A percentile compares a stretch with the other conserved stretches of the same genome.
phyloP scores from a whole-genome alignment of 2,113 vertebrate genomes.

The Pelecanoides urinatrix region DNA sequence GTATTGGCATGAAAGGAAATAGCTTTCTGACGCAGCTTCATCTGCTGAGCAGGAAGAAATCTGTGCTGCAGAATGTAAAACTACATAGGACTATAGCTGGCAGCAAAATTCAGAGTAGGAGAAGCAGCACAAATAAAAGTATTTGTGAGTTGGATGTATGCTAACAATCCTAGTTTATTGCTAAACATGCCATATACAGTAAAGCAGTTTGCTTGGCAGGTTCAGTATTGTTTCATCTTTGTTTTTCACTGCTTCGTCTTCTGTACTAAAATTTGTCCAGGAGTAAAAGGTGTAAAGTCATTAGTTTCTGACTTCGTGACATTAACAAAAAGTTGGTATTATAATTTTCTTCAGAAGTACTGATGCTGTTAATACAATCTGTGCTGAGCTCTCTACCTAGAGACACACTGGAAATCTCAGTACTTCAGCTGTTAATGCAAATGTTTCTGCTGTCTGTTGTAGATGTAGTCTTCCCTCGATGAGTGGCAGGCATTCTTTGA shows the following conservation, averaged over 20 bases:
- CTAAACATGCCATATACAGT: background rate
- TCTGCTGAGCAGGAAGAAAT: conserved; percentile 69
- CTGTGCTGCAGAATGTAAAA: conserved; percentile 66
- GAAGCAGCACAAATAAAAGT: conserved; percentile 61
- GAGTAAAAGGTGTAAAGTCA: background rate
- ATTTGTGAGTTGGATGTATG: conserved; percentile 48
- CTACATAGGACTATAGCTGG: conserved; percentile 44
- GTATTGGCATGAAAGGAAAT: conserved; percentile 62
- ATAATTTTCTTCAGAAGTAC: background rate
- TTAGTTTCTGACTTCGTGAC: background rate
- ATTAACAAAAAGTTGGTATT: background rate
- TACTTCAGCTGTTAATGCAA: background rate
- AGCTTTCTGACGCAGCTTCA: conserved; percentile 68
- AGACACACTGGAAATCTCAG: background rate
- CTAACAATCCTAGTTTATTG: conserved; percentile 64
- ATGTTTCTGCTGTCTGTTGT: background rate
- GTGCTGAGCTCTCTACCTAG: background rate
- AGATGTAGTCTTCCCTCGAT: background rate
- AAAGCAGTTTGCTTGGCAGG: background rate
- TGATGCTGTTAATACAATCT: background rate
- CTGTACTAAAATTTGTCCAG: background rate
- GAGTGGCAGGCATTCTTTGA: background rate
- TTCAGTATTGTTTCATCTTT: background rate
- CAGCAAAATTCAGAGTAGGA: conserved; percentile 61
- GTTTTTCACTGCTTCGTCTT: background rate